These are phyloP conservation scores for Solenopsis invicta DNA, from an alignment of 1,140 invertebrate species.

Conservation along the genomic window DNA sequence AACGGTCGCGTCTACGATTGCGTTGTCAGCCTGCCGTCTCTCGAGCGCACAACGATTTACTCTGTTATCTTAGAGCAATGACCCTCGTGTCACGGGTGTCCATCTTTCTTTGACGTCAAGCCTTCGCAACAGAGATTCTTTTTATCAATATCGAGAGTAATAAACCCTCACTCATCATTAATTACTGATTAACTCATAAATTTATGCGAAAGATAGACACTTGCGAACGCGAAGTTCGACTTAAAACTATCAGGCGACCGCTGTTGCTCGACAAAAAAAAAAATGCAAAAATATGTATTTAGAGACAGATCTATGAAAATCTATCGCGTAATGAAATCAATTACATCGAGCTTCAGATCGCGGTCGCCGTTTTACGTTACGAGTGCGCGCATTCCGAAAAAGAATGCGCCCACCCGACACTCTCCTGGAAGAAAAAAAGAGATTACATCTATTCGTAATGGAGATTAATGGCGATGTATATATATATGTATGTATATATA, in stretches of 20 bases:
- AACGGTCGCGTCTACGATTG: constrained; percentile 31
- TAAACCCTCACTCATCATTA: not conserved
- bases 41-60: constrained; percentile 22
- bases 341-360: not conserved
- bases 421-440: constrained; percentile 43
- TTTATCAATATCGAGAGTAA: not conserved
- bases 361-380: constrained; percentile 62
- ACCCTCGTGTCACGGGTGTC: constrained; percentile 5
- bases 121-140: not conserved
- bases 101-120: not conserved
- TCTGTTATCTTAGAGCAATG: constrained; percentile 34
- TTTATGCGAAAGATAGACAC: not conserved
- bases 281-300: not conserved
- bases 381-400: constrained; percentile 22
- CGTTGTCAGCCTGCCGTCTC: constrained; percentile 1
- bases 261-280: not conserved
- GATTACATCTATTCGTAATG: constrained; percentile 67
- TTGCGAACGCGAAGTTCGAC: not conserved
- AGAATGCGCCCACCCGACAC: constrained; percentile 16
- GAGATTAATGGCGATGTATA: constrained; percentile 71
- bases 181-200: not conserved
- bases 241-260: constrained; percentile 41
- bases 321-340: not conserved
- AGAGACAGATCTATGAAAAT: not conserved
- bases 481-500: constrained; percentile 76